Percentiles rank a stretch among this genome's conserved stretches.
Conservation (phyloP, 2,113 vertebrate species). For the Nothoprocta pentlandii region DNA sequence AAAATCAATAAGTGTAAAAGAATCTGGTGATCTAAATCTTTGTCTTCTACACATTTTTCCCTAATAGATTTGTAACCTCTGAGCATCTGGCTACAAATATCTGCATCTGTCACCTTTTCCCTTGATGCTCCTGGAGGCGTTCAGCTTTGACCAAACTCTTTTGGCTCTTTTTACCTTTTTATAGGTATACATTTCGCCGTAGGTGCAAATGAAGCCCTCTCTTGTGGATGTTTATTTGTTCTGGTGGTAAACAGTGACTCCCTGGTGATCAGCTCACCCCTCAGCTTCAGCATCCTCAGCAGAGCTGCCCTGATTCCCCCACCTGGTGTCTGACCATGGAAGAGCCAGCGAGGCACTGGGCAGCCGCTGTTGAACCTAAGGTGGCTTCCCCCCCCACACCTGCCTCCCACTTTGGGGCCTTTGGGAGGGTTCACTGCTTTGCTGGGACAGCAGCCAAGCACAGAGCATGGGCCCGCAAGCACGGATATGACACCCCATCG, state of each 20-base stretch:
- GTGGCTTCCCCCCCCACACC: background rate
- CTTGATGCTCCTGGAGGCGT: background rate
- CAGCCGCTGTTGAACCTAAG: background rate
- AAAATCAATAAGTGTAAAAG: background rate
- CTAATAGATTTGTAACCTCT: background rate
- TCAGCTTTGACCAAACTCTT: background rate
- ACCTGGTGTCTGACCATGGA: accelerated
- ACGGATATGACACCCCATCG: background rate
- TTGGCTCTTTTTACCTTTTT: background rate
- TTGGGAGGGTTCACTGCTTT: background rate
- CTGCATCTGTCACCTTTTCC: background rate
- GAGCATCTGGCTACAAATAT: background rate
- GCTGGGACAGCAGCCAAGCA: background rate
- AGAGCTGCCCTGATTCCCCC: background rate
- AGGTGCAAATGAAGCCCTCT: background rate
- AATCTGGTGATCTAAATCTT: background rate
- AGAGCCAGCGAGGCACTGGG: background rate
- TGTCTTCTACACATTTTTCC: background rate
- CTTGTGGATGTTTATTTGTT: background rate
- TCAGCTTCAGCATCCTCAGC: background rate
- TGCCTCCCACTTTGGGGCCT: background rate
- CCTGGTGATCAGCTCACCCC: background rate
- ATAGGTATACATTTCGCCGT: background rate
- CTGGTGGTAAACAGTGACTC: background rate
- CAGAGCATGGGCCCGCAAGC: background rate